Percentiles rank a stretch among this genome's conserved stretches.
phyloP scores from a whole-genome alignment of 1,140 invertebrate genomes.

The Apis dorsata region DNA sequence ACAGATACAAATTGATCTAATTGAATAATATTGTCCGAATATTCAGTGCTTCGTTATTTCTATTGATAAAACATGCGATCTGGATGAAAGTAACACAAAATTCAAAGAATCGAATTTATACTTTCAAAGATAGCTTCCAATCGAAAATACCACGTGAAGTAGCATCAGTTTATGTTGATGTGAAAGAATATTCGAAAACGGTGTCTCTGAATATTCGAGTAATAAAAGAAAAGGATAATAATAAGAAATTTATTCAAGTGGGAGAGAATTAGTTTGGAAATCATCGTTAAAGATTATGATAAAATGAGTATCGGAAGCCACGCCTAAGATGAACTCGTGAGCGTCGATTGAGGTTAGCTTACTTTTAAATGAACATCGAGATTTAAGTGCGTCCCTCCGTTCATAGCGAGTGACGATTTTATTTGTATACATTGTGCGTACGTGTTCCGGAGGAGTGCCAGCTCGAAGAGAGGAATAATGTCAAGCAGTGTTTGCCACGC shows the following conservation, averaged over 20 bases:
- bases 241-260: not conserved
- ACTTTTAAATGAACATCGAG: conserved; percentile 1
- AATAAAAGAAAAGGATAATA: not conserved
- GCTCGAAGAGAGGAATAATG: conserved; percentile 66
- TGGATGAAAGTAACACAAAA: not conserved
- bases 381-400: conserved; percentile 22
- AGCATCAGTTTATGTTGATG: not conserved
- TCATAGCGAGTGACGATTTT: conserved; percentile 32
- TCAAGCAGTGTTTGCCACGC: conserved; percentile 77
- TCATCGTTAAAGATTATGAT: not conserved
- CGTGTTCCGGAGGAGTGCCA: conserved; percentile 27
- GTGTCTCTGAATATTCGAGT: not conserved
- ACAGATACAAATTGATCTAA: not conserved
- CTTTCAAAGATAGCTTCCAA: not conserved
- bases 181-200: not conserved
- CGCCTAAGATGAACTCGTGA: conserved; percentile 7
- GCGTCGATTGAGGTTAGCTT: conserved; percentile 40
- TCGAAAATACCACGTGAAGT: conserved; percentile 13
- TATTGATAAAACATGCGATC: not conserved
- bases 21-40: too few relatives aligned
- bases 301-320: not conserved
- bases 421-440: conserved; percentile 26
- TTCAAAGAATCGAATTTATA: not conserved
- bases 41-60: not conserved
- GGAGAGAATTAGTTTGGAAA: not conserved